A percentile compares a stretch with the other conserved stretches of the same genome.
Evolutionary conservation across 2,113 vertebrate genomes (phyloP).

Genomic region (Eulacestoma nigropectus): DNA sequence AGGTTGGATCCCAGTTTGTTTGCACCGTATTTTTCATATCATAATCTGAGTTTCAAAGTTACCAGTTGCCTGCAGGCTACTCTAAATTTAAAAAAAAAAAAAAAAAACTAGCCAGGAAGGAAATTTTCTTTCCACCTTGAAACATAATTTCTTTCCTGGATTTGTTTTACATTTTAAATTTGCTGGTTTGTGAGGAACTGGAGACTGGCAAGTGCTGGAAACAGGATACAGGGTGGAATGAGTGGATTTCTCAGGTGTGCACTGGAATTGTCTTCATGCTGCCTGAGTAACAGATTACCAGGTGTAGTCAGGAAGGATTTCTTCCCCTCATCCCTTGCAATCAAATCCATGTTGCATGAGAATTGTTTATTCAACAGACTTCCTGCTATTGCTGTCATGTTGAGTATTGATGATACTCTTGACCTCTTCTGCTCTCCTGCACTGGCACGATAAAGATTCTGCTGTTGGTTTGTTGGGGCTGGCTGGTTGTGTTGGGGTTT

Average conservation of each 20-base stretch:
- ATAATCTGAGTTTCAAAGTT: neutral
- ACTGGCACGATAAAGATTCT: neutral
- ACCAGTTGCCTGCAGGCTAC: neutral
- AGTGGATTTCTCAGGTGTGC: conserved; percentile 2
- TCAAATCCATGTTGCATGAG: neutral
- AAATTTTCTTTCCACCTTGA: neutral
- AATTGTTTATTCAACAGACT: neutral
- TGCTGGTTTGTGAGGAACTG: neutral
- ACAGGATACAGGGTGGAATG: neutral
- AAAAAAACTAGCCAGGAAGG: neutral
- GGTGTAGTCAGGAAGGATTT: neutral
- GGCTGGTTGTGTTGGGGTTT: neutral
- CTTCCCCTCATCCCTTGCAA: neutral
- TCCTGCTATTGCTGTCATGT: neutral
- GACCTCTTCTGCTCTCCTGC: neutral
- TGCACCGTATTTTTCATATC: neutral
- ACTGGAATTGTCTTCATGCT: neutral
- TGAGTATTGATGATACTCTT: neutral
- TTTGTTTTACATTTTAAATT: neutral
- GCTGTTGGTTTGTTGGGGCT: neutral
- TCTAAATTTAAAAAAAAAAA: neutral
- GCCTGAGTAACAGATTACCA: neutral
- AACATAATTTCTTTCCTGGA: neutral
- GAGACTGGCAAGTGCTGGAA: neutral
- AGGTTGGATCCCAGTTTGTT: neutral